A percentile compares a stretch with the other conserved stretches of the same genome.
Evolutionary conservation across 2,888 invertebrate species (phyloP).

Genomic region (Eilema depressum): DNA sequence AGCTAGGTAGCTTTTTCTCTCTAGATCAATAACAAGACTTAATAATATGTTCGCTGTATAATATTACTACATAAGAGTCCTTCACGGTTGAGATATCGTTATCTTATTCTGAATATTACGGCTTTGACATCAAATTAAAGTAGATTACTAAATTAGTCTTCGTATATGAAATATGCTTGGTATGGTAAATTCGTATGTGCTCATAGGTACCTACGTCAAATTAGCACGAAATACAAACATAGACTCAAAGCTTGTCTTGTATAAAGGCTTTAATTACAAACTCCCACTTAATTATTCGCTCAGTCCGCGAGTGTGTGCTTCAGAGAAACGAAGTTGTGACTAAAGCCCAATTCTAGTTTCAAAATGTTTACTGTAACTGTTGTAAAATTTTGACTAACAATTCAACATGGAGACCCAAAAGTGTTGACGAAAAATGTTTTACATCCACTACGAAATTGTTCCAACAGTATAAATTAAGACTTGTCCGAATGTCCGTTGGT

Average conservation of each 20-base stretch:
- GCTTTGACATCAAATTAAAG: no score
- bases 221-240: neutral
- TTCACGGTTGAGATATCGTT: neutral
- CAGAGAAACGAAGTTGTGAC: slow-evolving; percentile 25
- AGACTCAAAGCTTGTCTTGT: slow-evolving; percentile 32
- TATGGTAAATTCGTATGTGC: no score
- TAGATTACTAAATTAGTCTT: no score
- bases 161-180: neutral
- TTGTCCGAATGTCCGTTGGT: neutral
- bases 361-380: slow-evolving; percentile 19
- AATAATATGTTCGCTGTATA: neutral
- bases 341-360: slow-evolving; percentile 31
- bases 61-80: neutral
- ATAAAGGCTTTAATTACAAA: slow-evolving; percentile 51
- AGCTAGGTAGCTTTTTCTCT: no score
- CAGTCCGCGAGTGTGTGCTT: slow-evolving; percentile 36
- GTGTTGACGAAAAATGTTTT: neutral
- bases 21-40: neutral
- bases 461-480: slow-evolving; percentile 1
- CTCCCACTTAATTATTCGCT: slow-evolving; percentile 52
- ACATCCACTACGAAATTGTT: neutral
- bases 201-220: neutral
- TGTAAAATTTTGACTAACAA: neutral
- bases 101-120: neutral
- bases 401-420: slow-evolving; percentile 4